phyloP scores from a whole-genome alignment of 1,140 invertebrate genomes.

The Papilio polytes region DNA sequence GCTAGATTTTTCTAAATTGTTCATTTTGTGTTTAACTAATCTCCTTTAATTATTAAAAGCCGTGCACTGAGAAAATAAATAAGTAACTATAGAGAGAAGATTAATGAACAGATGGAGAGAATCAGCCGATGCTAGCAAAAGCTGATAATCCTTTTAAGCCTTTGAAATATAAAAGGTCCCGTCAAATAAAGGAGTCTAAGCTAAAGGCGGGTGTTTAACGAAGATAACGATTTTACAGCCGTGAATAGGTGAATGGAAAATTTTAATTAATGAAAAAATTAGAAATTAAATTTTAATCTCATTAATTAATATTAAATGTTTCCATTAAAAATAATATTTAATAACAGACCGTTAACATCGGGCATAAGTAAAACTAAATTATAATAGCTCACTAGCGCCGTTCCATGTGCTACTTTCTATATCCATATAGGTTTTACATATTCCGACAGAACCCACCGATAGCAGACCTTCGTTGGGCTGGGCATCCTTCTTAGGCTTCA shows the following conservation, averaged over 20 bases:
- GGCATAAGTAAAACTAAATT: too few relatives aligned
- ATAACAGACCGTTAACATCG: neutral
- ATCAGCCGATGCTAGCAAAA: slow-evolving; percentile 35
- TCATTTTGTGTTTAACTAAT: neutral
- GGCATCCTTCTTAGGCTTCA: too few relatives aligned
- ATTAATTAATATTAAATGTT: neutral
- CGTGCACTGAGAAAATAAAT: neutral
- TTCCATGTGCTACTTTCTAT: too few relatives aligned
- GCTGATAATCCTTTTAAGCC: slow-evolving; percentile 35
- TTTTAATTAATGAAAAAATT: slow-evolving; percentile 27
- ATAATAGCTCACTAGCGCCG: too few relatives aligned
- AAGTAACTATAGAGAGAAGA: slow-evolving; percentile 4
- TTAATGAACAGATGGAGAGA: slow-evolving; percentile 29
- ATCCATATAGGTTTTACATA: too few relatives aligned
- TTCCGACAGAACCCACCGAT: too few relatives aligned
- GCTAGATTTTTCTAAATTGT: neutral
- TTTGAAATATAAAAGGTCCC: slow-evolving; percentile 36
- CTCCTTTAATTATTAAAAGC: neutral
- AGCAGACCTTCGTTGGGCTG: too few relatives aligned
- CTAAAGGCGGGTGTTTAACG: slow-evolving; percentile 34
- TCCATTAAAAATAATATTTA: neutral
- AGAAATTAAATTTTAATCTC: neutral
- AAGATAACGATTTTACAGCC: slow-evolving; percentile 37
- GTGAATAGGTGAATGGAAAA: slow-evolving; percentile 16
- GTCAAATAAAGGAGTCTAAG: slow-evolving; percentile 30